Evolutionary conservation across 2,113 vertebrate genomes (phyloP), one percentile per base, ranked within the genome.

Genomic region (Trematomus loennbergii): DNA sequence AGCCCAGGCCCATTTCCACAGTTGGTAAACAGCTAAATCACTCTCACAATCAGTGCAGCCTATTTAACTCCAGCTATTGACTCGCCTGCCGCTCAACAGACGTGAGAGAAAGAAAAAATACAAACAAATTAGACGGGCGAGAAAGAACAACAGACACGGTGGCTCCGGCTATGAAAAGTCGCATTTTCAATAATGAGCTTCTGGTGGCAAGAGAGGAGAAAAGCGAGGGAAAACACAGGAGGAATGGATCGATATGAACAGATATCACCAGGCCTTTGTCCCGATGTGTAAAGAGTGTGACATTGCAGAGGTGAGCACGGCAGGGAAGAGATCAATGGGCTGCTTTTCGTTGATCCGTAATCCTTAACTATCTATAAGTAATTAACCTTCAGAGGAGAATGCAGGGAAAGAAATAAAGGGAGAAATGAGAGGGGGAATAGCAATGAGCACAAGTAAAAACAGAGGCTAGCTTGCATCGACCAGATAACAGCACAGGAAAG

Each of bases 281-380:
- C 90, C 79, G 54, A 43, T 83, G 92, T 91, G 88, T 92, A 91
- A 85, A 87, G 89, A 90, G 74, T 92, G 93, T 95, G 94, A 94
- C 95, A 94, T 94, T 95, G 94, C 90, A 92, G 89, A 78, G 88
- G 81, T 91, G 86, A 67, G 81, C 87, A 88, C 72, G 74, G 75
- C 85, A 45, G 80, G 91, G 87, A 94, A 91, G 91, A 90, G 94
- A 95, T 96, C 95, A 95, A 95, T 96, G 90, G 78, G 69, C 86
- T 86, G 85, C 90, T 92, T 94, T 93, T 90, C 92, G 92, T 93
- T 95, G 92, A 93, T 91, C 90, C 61, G 90, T 94, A 95, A 95
- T 96, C 94, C 94, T 92, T 94, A 95, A 95, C 95, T 95, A 94
- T 95, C 95, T 95, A 91, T 91, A 95, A 95, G 94, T 95, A 95